These are phyloP conservation scores for Drosophila setosimentum DNA, from an alignment of 2,888 invertebrate species.

Conservation along the genomic window DNA sequence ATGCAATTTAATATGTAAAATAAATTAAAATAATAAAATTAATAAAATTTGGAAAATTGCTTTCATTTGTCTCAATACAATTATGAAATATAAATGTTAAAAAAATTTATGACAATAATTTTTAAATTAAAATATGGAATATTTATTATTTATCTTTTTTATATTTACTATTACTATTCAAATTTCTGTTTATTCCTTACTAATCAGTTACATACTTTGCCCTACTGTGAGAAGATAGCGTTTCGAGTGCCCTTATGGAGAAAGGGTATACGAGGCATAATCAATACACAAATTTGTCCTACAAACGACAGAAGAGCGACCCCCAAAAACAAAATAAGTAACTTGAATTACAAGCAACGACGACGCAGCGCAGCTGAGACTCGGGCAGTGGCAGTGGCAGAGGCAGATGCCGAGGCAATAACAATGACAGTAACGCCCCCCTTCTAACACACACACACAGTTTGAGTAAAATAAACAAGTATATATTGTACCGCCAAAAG, in stretches of 20 bases:
- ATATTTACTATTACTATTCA: background rate
- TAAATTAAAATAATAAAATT: background rate
- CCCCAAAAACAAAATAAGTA: slow-evolving; percentile 58
- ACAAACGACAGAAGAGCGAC: slow-evolving; percentile 73
- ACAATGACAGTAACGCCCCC: slow-evolving; percentile 79
- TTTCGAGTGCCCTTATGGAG: background rate
- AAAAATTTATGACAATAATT: no score
- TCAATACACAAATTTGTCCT: slow-evolving; percentile 83
- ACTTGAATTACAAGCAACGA: slow-evolving; percentile 49
- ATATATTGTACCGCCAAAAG: slow-evolving; percentile 77
- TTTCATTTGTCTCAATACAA: no score
- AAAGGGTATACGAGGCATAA: slow-evolving; percentile 60
- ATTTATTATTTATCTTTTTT: background rate
- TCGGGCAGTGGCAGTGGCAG: background rate
- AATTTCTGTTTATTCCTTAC: background rate
- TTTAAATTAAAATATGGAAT: no score
- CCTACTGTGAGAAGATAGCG: background rate
- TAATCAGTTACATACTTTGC: background rate
- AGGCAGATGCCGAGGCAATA: slow-evolving; percentile 55
- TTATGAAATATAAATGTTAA: no score
- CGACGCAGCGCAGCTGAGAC: slow-evolving; percentile 8
- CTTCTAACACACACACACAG: slow-evolving; percentile 22
- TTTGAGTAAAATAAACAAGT: slow-evolving; percentile 67
- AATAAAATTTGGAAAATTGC: background rate
- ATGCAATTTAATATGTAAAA: background rate